These are phyloP conservation scores for Drosophila paulistorum DNA, from an alignment of 1,140 invertebrate species.

Conservation along the genomic window DNA sequence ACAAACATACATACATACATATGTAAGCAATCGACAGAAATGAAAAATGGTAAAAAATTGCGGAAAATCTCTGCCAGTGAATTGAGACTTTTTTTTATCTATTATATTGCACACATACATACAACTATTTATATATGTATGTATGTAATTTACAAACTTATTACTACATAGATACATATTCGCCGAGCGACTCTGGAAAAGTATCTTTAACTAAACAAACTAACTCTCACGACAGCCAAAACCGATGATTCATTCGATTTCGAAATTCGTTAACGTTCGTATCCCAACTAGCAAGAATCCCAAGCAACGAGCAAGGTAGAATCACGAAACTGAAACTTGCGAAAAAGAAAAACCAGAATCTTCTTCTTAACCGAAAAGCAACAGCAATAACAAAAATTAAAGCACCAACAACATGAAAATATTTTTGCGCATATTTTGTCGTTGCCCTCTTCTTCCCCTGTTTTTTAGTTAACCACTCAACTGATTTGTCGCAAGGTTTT, in stretches of 20 bases:
- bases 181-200: slow-evolving; percentile 34
- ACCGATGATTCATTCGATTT: slow-evolving; percentile 59
- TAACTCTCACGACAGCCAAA: slow-evolving; percentile 45
- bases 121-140: not conserved
- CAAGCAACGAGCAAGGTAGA: slow-evolving; percentile 47
- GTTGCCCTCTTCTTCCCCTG: not conserved
- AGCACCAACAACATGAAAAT: slow-evolving; percentile 10
- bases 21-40: not conserved
- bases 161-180: slow-evolving; percentile 12
- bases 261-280: slow-evolving; percentile 27
- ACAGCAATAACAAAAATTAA: slow-evolving; percentile 23
- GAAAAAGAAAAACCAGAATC: slow-evolving; percentile 62
- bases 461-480: not conserved
- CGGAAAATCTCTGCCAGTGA: slow-evolving; percentile 49
- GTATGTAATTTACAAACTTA: slow-evolving; percentile 42
- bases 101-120: not conserved
- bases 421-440: slow-evolving; percentile 7
- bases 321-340: slow-evolving; percentile 61
- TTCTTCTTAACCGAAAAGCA: slow-evolving; percentile 40
- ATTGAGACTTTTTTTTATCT: slow-evolving; percentile 36
- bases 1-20: too few relatives aligned
- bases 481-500: slow-evolving; percentile 9
- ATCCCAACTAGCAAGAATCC: slow-evolving; percentile 47
- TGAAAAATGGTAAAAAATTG: slow-evolving; percentile 29
- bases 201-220: slow-evolving; percentile 13